A percentile compares a stretch with the other conserved stretches of the same genome.
Conservation (phyloP, 2,888 invertebrate species). For the Bellardia pandia region DNA sequence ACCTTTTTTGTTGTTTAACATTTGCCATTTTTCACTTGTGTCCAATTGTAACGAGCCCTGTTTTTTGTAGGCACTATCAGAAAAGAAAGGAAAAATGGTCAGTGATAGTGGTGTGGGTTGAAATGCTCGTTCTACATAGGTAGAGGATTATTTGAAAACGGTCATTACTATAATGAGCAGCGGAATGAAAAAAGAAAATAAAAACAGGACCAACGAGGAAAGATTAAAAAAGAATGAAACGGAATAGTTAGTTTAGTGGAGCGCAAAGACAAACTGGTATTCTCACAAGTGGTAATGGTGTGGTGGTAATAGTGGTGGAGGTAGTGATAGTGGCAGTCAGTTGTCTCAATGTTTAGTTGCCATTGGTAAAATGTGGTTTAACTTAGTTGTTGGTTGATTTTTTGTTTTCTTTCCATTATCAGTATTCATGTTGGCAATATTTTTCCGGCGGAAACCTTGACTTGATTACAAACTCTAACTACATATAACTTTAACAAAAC, state of each 20-base stretch:
- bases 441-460: slow-evolving; percentile 70
- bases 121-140: slow-evolving; percentile 8
- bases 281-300: slow-evolving; percentile 41
- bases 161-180: slow-evolving; percentile 82
- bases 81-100: slow-evolving; percentile 12
- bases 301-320: not conserved
- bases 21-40: slow-evolving; percentile 62
- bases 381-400: slow-evolving; percentile 35
- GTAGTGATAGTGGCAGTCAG: slow-evolving; percentile 16
- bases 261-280: slow-evolving; percentile 54
- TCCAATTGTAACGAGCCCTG: slow-evolving; percentile 64
- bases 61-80: slow-evolving; percentile 72
- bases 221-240: slow-evolving; percentile 53
- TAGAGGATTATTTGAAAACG: slow-evolving; percentile 77
- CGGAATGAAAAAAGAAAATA: slow-evolving; percentile 65
- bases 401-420: slow-evolving; percentile 11
- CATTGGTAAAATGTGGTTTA: slow-evolving; percentile 53
- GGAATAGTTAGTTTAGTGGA: slow-evolving; percentile 52
- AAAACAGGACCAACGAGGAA: slow-evolving; percentile 3
- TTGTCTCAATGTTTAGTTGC: slow-evolving; percentile 50
- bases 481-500: slow-evolving; percentile 58
- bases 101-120: slow-evolving; percentile 14
- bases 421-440: slow-evolving; percentile 42
- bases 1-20: slow-evolving; percentile 46
- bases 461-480: slow-evolving; percentile 63